Percentiles rank a stretch among this genome's conserved stretches.
Evolutionary conservation across 2,797 vertebrate species (phyloP).

Genomic region (Brachyalestes nurse): DNA sequence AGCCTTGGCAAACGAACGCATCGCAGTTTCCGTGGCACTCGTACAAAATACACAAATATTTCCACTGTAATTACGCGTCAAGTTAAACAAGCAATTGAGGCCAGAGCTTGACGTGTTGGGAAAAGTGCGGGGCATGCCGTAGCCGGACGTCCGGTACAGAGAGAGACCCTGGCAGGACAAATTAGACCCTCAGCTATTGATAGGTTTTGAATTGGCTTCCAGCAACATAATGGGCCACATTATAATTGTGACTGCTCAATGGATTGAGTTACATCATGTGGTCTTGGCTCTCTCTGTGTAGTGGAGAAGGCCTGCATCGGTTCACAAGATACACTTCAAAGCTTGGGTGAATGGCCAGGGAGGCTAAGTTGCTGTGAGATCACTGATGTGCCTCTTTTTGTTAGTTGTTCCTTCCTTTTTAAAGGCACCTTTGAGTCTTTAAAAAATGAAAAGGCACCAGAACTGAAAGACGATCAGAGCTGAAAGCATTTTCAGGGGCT

Average conservation of each 20-base stretch:
- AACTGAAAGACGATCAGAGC: slow-evolving; percentile 66
- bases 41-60: slow-evolving; percentile 88
- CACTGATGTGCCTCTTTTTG: slow-evolving; percentile 72
- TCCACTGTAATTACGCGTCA: slow-evolving; percentile 87
- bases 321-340: slow-evolving; percentile 77
- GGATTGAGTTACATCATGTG: slow-evolving; percentile 73
- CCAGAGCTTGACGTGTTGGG: slow-evolving; percentile 74
- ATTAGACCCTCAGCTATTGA: slow-evolving; percentile 78
- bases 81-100: slow-evolving; percentile 85
- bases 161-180: slow-evolving; percentile 77
- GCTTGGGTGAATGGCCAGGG: slow-evolving; percentile 72
- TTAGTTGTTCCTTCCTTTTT: slow-evolving; percentile 73
- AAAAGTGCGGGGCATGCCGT: slow-evolving; percentile 63
- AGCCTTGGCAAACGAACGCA: slow-evolving; percentile 78
- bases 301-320: slow-evolving; percentile 68
- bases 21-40: slow-evolving; percentile 78
- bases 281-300: slow-evolving; percentile 74
- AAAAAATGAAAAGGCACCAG: slow-evolving; percentile 67
- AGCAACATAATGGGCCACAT: slow-evolving; percentile 67
- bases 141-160: slow-evolving; percentile 67
- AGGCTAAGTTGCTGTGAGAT: slow-evolving; percentile 77
- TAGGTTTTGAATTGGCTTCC: slow-evolving; percentile 68
- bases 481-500: slow-evolving; percentile 42
- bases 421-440: slow-evolving; percentile 74
- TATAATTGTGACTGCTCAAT: slow-evolving; percentile 71